Conservation (phyloP, 2,797 vertebrate genomes). For the Microctenopoma lineatum region DNA sequence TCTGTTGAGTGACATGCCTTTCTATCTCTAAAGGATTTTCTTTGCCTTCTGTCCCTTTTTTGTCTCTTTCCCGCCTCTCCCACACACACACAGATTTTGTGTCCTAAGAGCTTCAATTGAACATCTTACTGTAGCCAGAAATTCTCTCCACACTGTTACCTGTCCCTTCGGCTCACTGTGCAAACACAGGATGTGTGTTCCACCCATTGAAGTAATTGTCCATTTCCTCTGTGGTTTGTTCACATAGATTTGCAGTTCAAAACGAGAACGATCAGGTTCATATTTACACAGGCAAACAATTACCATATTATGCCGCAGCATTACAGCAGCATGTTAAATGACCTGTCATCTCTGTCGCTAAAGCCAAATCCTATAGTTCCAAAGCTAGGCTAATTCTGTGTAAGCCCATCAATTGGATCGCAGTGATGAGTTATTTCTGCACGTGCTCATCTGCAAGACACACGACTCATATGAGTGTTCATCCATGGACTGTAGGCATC, state of each 20-base stretch:
- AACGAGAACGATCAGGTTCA: slow-evolving; percentile 45
- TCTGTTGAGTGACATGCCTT: slow-evolving; percentile 60
- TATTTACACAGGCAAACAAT: slow-evolving; percentile 66
- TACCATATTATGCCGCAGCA: slow-evolving; percentile 38
- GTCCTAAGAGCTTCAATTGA: slow-evolving; percentile 46
- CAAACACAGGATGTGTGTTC: slow-evolving; percentile 46
- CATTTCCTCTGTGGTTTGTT: slow-evolving; percentile 60
- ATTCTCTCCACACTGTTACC: slow-evolving; percentile 36
- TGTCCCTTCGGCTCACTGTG: slow-evolving; percentile 34
- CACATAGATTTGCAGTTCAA: slow-evolving; percentile 52
- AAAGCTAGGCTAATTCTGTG: slow-evolving; percentile 63
- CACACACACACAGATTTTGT: slow-evolving; percentile 42
- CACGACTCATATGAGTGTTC: slow-evolving; percentile 62
- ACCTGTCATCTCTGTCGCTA: slow-evolving; percentile 54
- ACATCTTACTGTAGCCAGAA: slow-evolving; percentile 44
- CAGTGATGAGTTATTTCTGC: slow-evolving; percentile 48
- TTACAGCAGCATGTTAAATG: slow-evolving; percentile 55
- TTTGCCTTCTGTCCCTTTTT: slow-evolving; percentile 43
- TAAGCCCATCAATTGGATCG: slow-evolving; percentile 69
- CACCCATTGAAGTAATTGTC: slow-evolving; percentile 57
- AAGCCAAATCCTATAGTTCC: slow-evolving; percentile 51
- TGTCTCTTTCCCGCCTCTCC: slow-evolving; percentile 5
- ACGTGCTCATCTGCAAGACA: slow-evolving; percentile 57
- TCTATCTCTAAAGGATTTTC: slow-evolving; percentile 62
- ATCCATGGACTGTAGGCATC: slow-evolving; percentile 56